Evolutionary conservation across 2,113 vertebrate species (phyloP), one percentile per base, ranked within the genome.

Genomic region (Vombatus ursinus): DNA sequence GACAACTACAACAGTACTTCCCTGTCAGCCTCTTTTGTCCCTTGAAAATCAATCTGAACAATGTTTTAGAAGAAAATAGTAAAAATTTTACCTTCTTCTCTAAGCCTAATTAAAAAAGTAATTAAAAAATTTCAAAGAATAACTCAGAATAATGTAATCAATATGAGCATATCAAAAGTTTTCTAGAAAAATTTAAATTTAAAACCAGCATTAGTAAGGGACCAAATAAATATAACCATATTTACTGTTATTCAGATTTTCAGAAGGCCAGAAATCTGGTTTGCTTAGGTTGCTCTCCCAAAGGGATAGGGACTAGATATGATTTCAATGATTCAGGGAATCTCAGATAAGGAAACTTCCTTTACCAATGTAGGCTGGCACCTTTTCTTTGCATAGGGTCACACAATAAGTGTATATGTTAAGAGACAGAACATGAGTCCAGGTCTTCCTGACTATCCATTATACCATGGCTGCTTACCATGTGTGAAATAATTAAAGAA

Each of bases 61-160:
- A 54, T 54, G 25, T 54, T 54, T 97, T n/a, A 37, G 54, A 93
- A 94, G 28, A 90, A 93, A 93, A 90, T 97, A 44, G 93, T 19
- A 68, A 50, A 95, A 94, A 91, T 90, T 9, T 94, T 37, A 90
- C 92, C 51, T 96, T 9, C 9, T 49, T 50, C 93, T 90, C 95
- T 93, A 94, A 94, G 1, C 8, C 95, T 54, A 95, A 96, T 68
- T 92, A 91, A 96, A 95, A 95, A 90, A 51, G 8, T 91, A 90
- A 47, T 2, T 25, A 95, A 44, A 96, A 90, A 90, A 91, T 48
- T 93, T 53, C 50, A 94, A 10, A 91, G 61, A 90, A 93, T 0
- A 94, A n/a, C 61, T 77, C 28, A 93, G 90, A 90, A 90, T 31
- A 50, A 50, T 90, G 48, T n/a, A n/a, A 77, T n/a, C 19, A 22